Conservation (phyloP, 2,113 vertebrate species). For the Holacanthus passer region DNA sequence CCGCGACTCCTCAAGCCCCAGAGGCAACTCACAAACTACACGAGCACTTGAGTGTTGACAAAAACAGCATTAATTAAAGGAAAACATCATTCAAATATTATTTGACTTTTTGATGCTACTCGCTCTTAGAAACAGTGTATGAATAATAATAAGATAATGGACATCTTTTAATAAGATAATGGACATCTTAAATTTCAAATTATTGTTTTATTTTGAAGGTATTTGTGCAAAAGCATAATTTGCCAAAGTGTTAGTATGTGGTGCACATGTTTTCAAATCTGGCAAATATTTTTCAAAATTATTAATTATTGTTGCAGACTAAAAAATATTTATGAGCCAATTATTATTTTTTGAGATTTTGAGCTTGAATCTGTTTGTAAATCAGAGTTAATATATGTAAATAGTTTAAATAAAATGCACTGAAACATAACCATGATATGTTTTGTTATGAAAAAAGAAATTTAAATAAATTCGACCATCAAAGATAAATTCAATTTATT, state of each 20-base stretch:
- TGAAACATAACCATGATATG: neutral
- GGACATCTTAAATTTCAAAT: neutral
- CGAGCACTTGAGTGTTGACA: slow-evolving; percentile 1
- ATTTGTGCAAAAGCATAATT: neutral
- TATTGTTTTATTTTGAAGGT: neutral
- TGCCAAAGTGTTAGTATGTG: neutral
- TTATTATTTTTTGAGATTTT: neutral
- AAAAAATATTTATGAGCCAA: neutral
- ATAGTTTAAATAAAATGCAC: neutral
- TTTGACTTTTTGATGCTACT: neutral
- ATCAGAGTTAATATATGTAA: neutral
- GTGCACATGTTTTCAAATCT: neutral
- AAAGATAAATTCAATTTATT: neutral
- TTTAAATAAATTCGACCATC: neutral
- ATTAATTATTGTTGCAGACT: neutral
- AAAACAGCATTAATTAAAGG: neutral
- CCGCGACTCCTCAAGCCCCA: slow-evolving; percentile 6
- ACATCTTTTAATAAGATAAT: neutral
- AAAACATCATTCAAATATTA: neutral
- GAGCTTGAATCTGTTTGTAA: neutral
- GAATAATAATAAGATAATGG: neutral
- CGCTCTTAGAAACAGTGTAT: no score
- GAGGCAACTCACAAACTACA: slow-evolving; percentile 23
- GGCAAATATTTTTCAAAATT: neutral
- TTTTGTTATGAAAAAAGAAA: neutral